Conservation (phyloP, 2,113 vertebrate genomes). For the Grantiella picta region DNA sequence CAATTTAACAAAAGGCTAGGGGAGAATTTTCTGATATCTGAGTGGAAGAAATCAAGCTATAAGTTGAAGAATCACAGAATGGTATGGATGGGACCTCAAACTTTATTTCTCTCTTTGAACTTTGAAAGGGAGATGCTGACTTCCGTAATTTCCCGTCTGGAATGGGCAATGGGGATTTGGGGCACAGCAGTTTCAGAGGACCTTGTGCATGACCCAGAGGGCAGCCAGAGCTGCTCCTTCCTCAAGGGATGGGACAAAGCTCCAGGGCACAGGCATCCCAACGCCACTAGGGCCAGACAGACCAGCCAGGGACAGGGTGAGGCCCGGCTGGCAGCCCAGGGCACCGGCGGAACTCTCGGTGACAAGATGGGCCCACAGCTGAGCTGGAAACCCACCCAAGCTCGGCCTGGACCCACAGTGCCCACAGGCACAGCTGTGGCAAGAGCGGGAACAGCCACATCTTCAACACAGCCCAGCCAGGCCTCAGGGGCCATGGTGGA, state of each 20-base stretch:
- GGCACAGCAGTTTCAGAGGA: accelerated
- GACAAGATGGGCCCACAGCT: accelerated
- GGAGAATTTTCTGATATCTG: not conserved
- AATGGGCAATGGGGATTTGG: accelerated
- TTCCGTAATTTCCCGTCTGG: not conserved
- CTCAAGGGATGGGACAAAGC: not conserved
- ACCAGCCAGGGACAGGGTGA: not conserved
- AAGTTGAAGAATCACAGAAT: not conserved
- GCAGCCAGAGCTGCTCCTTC: accelerated
- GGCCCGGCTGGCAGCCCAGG: not conserved
- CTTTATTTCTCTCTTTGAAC: not conserved
- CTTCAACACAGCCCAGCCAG: accelerated
- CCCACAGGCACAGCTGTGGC: accelerated
- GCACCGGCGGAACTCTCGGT: accelerated
- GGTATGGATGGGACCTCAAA: not conserved
- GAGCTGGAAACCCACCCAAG: not conserved
- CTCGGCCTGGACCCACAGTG: not conserved
- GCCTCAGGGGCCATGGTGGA: not conserved
- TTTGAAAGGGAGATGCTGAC: not conserved
- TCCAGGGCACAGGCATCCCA: not conserved
- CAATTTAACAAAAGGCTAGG: not conserved
- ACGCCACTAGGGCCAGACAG: not conserved
- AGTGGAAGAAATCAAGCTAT: not conserved
- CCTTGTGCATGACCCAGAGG: accelerated
- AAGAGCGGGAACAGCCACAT: not conserved